Conservation (phyloP, 2,888 invertebrate species). For the Sinohyriopsis cumingii region DNA sequence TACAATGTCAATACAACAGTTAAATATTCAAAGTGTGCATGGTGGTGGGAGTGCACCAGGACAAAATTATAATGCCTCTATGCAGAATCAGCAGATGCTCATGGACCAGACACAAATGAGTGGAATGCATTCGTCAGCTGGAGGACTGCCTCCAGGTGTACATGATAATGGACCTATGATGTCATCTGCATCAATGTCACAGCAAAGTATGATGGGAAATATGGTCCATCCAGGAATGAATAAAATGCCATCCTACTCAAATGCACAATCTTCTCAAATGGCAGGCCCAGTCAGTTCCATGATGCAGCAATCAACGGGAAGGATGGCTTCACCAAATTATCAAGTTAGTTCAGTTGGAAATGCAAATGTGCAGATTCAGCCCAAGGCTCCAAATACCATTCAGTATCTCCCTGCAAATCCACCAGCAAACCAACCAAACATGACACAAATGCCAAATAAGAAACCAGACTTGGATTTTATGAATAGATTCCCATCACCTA, state of each 20-base stretch:
- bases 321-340: conserved; percentile 51
- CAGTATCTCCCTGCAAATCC: conserved; percentile 97
- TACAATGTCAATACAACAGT: conserved; percentile 74
- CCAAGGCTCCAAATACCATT: conserved; percentile 97
- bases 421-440: conserved; percentile 75
- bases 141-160: conserved; percentile 26
- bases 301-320: conserved; percentile 24
- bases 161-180: conserved; percentile 14
- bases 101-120: conserved; percentile 50
- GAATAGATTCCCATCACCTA: conserved; percentile 91
- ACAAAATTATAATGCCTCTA: conserved; percentile 55
- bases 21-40: conserved; percentile 73
- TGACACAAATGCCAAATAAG: conserved; percentile 30
- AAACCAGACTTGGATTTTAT: conserved; percentile 74
- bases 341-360: conserved; percentile 76
- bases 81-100: conserved; percentile 66
- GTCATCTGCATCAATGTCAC: conserved; percentile 25
- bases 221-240: conserved; percentile 22
- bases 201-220: conserved; percentile 20
- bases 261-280: conserved; percentile 17
- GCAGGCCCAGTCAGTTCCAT: conserved; percentile 10
- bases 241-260: conserved; percentile 28
- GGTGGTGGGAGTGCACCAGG: conserved; percentile 42
- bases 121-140: conserved; percentile 5
- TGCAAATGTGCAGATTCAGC: conserved; percentile 90